Evolutionary conservation across 2,888 invertebrate genomes (phyloP).

Genomic region (Dicycla oo): DNA sequence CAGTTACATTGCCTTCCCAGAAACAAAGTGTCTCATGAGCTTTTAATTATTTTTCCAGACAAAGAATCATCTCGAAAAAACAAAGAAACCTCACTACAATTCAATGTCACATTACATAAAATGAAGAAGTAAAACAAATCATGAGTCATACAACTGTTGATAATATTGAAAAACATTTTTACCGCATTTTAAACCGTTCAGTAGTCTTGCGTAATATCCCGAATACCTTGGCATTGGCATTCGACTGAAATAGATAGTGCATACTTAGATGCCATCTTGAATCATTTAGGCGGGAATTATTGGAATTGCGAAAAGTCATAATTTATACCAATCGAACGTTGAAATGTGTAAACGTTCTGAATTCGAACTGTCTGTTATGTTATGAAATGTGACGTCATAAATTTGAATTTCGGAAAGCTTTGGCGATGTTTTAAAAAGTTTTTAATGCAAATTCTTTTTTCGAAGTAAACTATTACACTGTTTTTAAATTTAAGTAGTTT

Average conservation of each 20-base stretch:
- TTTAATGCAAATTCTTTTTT: conserved; percentile 20
- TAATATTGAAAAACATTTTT: conserved; percentile 56
- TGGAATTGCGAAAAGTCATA: conserved; percentile 46
- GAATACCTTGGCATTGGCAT: conserved; percentile 85
- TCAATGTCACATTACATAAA: conserved; percentile 43
- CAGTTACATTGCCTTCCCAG: not conserved
- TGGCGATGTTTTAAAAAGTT: not conserved
- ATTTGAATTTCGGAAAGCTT: not conserved
- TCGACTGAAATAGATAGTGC: conserved; percentile 78
- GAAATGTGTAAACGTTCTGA: conserved; percentile 37
- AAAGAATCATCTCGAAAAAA: not conserved
- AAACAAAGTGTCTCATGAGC: not conserved
- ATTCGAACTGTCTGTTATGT: conserved; percentile 29
- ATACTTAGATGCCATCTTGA: conserved; percentile 61
- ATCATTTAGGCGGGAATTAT: conserved; percentile 46
- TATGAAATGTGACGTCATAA: conserved; percentile 19
- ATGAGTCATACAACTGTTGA: conserved; percentile 69
- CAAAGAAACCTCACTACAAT: not conserved
- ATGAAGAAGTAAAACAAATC: conserved; percentile 55
- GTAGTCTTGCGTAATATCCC: conserved; percentile 55
- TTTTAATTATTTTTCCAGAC: not conserved
- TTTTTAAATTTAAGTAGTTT: conserved; percentile 18
- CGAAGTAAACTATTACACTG: not conserved
- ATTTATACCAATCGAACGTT: conserved; percentile 25
- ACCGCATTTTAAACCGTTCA: conserved; percentile 53